Base-by-base conservation (phyloP, 2,113 vertebrate genomes). In the Neoarius graeffei region DNA sequence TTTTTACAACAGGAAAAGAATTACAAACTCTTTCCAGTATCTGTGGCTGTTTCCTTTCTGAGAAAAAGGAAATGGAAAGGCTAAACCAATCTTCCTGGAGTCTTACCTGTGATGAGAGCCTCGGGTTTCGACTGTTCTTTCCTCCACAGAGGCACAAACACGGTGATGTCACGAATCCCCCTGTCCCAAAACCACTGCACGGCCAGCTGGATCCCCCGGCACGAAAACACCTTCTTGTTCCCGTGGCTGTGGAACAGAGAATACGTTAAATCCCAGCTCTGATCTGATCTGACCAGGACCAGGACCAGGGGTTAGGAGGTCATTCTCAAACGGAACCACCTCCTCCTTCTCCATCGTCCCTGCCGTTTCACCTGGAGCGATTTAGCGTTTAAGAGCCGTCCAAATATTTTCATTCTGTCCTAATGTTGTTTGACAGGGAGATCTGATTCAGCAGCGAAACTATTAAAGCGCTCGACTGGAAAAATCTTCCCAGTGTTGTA, bases 141-240 rank as follows among this genome's bases (percentile, higher is more conserved):
- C 92, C 97, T 97, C 97, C 97, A 98, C 85, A 96, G 95, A 0
- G 97, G 97, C 1, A 98, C 96, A 81, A 98, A 98, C 84, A 97
- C 97, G 0, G 97, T 98, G 95, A 98, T 97, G 94, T 97, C 94
- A 0, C 93, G 95, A 86, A 97, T 94, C 4, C 97, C 97, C 90
- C 95, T 95, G 50, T 96, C 92, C 93, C 95, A 95, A 93, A 98
- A 98, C 97, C 97, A 98, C 91, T 95, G 95, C 89, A 98, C 97
- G 0, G 97, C 97, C 93, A 98, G 95, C 92, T 96, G 96, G 86
- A 98, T 96, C 54, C 97, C 97, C 86, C 95, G 95, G 91, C 97
- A 98, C 0, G 97, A 98, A 88, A 98, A 98, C 79, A 94, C 94
- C 90, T 96, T 96, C 92, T 97, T 98, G 92, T 98, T 96, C 50